Evolutionary conservation across 2,888 invertebrate genomes (phyloP).

Genomic region (Tigriopus californicus): DNA sequence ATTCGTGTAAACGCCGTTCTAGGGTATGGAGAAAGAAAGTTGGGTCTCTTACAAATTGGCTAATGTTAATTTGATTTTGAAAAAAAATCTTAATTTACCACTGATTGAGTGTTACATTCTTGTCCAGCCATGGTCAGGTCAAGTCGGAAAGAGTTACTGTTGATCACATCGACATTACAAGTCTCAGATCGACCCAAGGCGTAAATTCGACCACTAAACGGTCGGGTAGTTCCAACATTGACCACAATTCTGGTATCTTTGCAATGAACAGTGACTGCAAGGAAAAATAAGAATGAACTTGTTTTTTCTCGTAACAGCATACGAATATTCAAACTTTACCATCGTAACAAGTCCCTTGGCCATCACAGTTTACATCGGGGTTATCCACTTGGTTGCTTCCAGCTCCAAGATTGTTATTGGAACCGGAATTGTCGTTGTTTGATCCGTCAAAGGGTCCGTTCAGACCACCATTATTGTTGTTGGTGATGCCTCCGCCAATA

Average conservation of each 20-base stretch:
- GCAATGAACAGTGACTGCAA: slow-evolving; percentile 72
- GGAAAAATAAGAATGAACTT: neutral
- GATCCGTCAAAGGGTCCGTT: neutral
- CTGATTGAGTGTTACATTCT: slow-evolving; percentile 85
- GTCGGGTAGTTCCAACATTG: slow-evolving; percentile 76
- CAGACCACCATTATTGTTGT: neutral
- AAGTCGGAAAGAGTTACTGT: slow-evolving; percentile 73
- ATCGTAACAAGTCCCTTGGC: slow-evolving; percentile 84
- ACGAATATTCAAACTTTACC: slow-evolving; percentile 37
- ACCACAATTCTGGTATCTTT: slow-evolving; percentile 84
- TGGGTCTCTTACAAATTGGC: neutral
- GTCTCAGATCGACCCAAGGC: slow-evolving; percentile 77
- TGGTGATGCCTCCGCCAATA: neutral
- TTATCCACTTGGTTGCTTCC: neutral
- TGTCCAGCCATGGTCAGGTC: slow-evolving; percentile 84
- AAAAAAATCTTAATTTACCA: slow-evolving; percentile 60
- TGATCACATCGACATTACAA: slow-evolving; percentile 80
- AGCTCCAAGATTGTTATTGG: neutral
- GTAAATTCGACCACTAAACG: slow-evolving; percentile 84
- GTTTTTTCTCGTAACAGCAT: neutral
- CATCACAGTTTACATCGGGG: slow-evolving; percentile 65
- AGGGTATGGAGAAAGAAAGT: slow-evolving; percentile 25
- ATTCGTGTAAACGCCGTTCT: slow-evolving; percentile 83
- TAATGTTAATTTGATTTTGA: too few species aligned
- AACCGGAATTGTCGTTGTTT: slow-evolving; percentile 15